phyloP scores from a whole-genome alignment of 2,113 vertebrate genomes.

The Equus przewalskii region DNA sequence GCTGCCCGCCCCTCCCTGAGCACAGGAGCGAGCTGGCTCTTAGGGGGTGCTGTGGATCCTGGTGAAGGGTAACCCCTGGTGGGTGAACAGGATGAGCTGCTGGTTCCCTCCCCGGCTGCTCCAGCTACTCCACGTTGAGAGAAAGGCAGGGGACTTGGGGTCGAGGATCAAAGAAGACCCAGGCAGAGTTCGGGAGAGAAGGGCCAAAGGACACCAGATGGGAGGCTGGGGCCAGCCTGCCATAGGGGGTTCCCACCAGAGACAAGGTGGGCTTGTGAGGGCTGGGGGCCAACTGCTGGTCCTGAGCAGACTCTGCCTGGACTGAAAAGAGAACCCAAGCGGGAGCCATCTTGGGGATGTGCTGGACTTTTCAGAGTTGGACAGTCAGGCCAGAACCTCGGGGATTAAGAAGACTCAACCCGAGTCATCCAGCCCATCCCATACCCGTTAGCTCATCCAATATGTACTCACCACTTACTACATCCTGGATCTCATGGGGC shows the following conservation, averaged over 20 bases:
- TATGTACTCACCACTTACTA: not conserved
- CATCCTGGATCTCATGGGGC: not conserved
- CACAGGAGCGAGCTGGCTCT: not conserved
- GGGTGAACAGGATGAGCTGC: not conserved
- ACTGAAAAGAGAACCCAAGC: not conserved
- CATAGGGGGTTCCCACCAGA: not conserved
- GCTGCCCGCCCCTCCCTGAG: fast-evolving
- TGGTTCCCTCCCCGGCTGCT: not conserved
- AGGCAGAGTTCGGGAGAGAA: not conserved
- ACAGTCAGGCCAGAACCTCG: not conserved
- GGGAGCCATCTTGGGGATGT: not conserved
- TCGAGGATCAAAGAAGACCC: not conserved
- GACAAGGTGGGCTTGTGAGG: not conserved
- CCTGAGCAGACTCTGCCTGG: not conserved
- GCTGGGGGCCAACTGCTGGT: not conserved
- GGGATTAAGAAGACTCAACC: not conserved
- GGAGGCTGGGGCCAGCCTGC: not conserved
- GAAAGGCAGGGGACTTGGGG: not conserved
- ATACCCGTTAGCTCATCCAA: not conserved
- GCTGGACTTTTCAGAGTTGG: not conserved
- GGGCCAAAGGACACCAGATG: not conserved
- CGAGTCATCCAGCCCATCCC: not conserved
- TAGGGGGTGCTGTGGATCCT: not conserved
- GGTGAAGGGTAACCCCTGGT: not conserved
- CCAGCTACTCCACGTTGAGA: not conserved